Evolutionary conservation across 23 tunicate genomes (phyloP), one percentile per base, ranked within the genome.

Genomic region (Halocynthia roretzi): DNA sequence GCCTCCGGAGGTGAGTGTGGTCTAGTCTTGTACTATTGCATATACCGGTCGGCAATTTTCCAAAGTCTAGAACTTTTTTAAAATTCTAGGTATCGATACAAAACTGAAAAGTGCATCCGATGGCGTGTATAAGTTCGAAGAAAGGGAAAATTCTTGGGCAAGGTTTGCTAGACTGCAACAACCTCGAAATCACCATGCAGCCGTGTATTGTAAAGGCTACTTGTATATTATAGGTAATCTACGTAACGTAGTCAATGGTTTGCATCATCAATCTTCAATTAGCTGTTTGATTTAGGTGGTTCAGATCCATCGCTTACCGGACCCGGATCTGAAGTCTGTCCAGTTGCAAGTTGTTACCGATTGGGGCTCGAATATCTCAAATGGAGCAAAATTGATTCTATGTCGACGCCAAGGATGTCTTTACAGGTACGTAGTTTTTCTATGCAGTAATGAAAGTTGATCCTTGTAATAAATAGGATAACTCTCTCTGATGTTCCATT

Each of bases 241-340:
- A 66, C 12, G 44, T 0, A 31, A 31, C 44, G 44, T 31, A 31
- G 44, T 31, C 44, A 31, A 31, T 31, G 44, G 44, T 31, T 31
- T 31, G 44, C 44, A 31, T 31, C 44, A 4, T 31, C 4, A 31
- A 31, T 31, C 44, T 31, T 31, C 44, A 31, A 20, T 49, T 20
- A 11, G 19, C 70, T 51, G 8, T 53, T 49, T 17, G 22, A 9
- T 61, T 10, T 71, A 90, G 97, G 97, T 54, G 97, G 97, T 0
- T 90, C 97, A 7, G 97, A 90, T 63, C 97, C 97, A n/a, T 80
- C 97, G 4, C 67, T 90, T 51, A 90, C 97, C 19, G 97, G 97
- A 6, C 86, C 88, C 48, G 97, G 97, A 21, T 80, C 88, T 5
- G 97, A 90, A 71, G 90, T 90, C 7, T 90, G 83, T 55, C 90